A percentile compares a stretch with the other conserved stretches of the same genome.
These are phyloP conservation scores for Lissonota sp. DNA, from an alignment of 2,888 invertebrate species.

Conservation along the genomic window DNA sequence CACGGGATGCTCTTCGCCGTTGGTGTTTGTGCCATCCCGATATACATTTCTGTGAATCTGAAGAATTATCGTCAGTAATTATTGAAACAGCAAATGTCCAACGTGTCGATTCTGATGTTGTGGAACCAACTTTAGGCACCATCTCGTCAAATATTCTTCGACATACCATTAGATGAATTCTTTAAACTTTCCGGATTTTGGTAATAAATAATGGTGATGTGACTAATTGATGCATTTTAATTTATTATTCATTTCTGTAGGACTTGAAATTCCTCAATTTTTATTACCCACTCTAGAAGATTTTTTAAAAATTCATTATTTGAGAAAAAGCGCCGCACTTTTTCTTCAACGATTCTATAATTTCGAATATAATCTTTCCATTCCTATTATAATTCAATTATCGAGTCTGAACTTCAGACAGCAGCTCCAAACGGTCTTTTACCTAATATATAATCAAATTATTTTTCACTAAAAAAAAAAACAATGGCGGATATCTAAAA, in stretches of 20 bases:
- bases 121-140: not conserved
- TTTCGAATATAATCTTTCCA: too few relatives aligned
- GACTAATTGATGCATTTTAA: not conserved
- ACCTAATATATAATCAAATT: too few relatives aligned
- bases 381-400: too few relatives aligned
- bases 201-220: constrained; percentile 1
- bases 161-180: not conserved
- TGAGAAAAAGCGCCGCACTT: too few relatives aligned
- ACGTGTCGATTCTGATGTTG: not conserved
- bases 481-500: too few relatives aligned
- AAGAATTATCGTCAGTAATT: constrained; percentile 57
- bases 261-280: not conserved
- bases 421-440: too few relatives aligned
- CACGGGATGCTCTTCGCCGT: constrained; percentile 54
- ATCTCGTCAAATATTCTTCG: not conserved
- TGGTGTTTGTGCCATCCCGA: constrained; percentile 46
- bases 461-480: too few relatives aligned
- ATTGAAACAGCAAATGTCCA: not conserved
- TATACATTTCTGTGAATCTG: constrained; percentile 61
- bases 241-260: not conserved
- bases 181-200: not conserved
- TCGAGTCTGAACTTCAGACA: too few relatives aligned
- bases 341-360: too few relatives aligned
- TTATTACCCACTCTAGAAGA: not conserved
- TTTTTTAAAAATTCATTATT: too few relatives aligned